Conservation (phyloP, 2,113 vertebrate genomes). For the Clarias macrocephalus region DNA sequence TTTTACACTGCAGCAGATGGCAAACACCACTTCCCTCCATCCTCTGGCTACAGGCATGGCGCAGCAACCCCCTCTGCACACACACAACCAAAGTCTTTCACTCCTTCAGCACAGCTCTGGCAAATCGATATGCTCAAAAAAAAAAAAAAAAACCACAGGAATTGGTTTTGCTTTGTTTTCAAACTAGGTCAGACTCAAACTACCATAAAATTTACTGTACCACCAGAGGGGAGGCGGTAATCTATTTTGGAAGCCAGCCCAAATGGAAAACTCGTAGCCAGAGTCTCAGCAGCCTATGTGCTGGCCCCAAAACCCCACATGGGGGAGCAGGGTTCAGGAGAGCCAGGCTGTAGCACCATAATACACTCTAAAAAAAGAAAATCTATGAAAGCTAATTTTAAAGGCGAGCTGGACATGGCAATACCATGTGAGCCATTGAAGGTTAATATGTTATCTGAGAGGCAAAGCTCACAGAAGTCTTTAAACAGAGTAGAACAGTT, state of each 20-base stretch:
- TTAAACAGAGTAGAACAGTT: constrained; percentile 2
- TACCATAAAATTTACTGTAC: constrained; percentile 60
- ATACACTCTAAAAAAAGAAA: constrained; percentile 33
- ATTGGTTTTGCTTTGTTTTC: constrained; percentile 64
- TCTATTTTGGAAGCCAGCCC: constrained; percentile 49
- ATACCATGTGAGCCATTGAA: constrained; percentile 43
- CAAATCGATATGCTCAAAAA: constrained; percentile 65
- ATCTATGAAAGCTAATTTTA: constrained; percentile 40
- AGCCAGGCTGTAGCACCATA: constrained; percentile 36
- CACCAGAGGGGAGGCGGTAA: constrained; percentile 45
- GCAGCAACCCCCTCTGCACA: constrained; percentile 34
- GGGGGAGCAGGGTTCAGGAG: constrained; percentile 2
- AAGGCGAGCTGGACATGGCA: constrained; percentile 31
- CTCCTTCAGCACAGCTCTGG: constrained; percentile 60
- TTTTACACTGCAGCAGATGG: constrained; percentile 54
- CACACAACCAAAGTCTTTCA: constrained; percentile 57
- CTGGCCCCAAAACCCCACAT: constrained; percentile 23
- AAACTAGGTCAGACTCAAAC: constrained; percentile 64
- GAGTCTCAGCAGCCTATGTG: constrained; percentile 45
- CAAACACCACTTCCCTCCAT: constrained; percentile 38
- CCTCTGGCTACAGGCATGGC: constrained; percentile 30
- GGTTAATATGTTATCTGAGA: constrained; percentile 46
- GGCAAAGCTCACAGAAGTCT: constrained; percentile 32
- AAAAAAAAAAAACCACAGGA: constrained; percentile 59
- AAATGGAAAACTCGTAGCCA: constrained; percentile 49